Evolutionary conservation across 2,888 invertebrate species (phyloP), one percentile per base, ranked within the genome.

Genomic region (Philopedon plagiatum): DNA sequence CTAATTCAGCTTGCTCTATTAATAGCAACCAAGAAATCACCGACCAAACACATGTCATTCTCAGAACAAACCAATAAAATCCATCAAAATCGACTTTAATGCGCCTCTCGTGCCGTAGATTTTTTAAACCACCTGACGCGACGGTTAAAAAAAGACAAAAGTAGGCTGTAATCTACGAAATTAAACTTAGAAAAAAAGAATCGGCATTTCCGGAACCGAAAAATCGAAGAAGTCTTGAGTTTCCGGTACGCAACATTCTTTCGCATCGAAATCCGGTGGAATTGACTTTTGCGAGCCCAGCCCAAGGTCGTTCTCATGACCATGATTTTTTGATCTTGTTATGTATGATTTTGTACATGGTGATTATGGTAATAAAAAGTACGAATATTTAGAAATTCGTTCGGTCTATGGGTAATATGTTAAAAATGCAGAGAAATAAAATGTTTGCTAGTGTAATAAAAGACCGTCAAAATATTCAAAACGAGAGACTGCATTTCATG

Each of bases 231-330:
- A 34, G 32, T 57, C 41, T 56, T 26, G 37, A 19, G 29, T 57
- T 65, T 65, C 60, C 60, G 60, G 67, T 67, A 60, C 60, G 60
- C 51, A 60, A 51, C 67, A 67, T 67, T 67, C 67, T 60, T 67
- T 39, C 29, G 46, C 61, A 62, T 32, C 46, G 61, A 60, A 60
- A 57, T 57, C 56, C 56, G 34, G 56, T 29, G 34, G 13, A 19
- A 57, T 57, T 15, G 34, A 57, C 32, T 34, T 13, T 21, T 23
- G 21, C 23, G 39, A 39, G 39, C n/a, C 18, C 5, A 11, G 39
- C 34, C 18, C 7, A 46, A 44, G 44, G 60, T 13, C 57, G 57
- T 69, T 69, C 69, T 56, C 69, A 69, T 62, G 61, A 56, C 65
- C 57, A 23, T 57, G 56, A 57, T 46, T 61, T 21, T 51, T n/a